Conservation (phyloP, 2,888 invertebrate genomes). For the Amblyjoppa proteus region DNA sequence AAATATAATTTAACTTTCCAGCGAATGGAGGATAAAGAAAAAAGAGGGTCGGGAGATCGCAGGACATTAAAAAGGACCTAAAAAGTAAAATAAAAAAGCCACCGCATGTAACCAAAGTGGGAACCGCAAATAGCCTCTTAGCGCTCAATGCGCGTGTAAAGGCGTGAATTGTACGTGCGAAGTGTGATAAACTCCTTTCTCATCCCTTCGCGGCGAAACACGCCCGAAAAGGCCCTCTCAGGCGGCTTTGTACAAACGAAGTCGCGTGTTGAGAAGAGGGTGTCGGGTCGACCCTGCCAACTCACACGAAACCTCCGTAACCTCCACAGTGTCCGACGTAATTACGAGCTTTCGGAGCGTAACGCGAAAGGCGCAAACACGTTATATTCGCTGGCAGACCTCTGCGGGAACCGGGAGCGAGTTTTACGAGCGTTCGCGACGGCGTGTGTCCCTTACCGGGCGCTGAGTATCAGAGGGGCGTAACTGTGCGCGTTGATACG, state of each 20-base stretch:
- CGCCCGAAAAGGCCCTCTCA: no score
- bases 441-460: not conserved
- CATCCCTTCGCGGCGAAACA: no score
- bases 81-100: no score
- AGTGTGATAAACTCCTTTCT: not conserved
- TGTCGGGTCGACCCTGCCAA: not conserved
- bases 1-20: no score
- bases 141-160: not conserved
- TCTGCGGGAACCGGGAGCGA: conserved; percentile 20
- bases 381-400: conserved; percentile 31
- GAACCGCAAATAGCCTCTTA: not conserved
- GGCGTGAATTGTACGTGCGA: not conserved
- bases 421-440: conserved; percentile 25
- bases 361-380: conserved; percentile 37
- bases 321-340: conserved; percentile 40
- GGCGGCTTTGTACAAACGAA: not conserved
- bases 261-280: not conserved
- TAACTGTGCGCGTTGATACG: no score
- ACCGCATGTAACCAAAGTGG: no score
- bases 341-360: conserved; percentile 58
- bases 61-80: no score
- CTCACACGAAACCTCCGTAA: not conserved
- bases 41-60: no score
- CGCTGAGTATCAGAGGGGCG: no score
- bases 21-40: no score